Conservation (phyloP, 2,113 vertebrate species). For the Rhizomys pruinosus region DNA sequence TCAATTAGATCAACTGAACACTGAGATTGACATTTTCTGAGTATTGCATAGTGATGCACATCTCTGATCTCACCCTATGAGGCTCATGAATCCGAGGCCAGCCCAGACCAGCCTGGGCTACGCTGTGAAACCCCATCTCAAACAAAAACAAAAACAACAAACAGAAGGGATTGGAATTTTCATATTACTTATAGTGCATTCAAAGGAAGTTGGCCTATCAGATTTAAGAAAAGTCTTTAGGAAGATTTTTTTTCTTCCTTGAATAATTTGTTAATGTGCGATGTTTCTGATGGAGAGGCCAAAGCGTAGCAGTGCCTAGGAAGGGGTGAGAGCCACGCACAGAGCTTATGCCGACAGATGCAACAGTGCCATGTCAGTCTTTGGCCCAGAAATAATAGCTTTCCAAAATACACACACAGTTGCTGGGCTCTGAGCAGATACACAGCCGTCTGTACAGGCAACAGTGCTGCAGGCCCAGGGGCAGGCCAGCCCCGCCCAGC, state of each 20-base stretch:
- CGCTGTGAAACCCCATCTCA: not conserved
- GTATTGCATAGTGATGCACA: not conserved
- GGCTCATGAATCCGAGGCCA: not conserved
- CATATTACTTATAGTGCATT: not conserved
- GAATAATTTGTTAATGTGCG: conserved; percentile 42
- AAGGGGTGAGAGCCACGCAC: not conserved
- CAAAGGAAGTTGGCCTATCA: not conserved
- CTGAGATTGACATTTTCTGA: not conserved
- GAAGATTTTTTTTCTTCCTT: conserved; percentile 29
- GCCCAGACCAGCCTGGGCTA: not conserved
- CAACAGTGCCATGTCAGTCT: conserved; percentile 70
- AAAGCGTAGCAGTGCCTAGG: conserved; percentile 46
- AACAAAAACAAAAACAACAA: not conserved
- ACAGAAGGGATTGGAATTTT: not conserved
- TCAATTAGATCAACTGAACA: conserved; percentile 22
- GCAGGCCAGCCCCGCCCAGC: conserved; percentile 86
- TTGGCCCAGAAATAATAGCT: conserved; percentile 80
- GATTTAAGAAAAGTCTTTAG: conserved; percentile 41
- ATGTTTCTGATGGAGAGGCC: conserved; percentile 57
- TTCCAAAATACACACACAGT: conserved; percentile 85
- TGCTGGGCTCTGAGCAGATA: conserved; percentile 80
- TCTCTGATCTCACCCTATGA: not conserved
- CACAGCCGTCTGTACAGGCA: conserved; percentile 83
- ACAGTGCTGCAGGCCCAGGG: conserved; percentile 83
- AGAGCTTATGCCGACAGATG: conserved; percentile 69